Conservation (phyloP, 2,113 vertebrate species). For the Amphiprion ocellaris region DNA sequence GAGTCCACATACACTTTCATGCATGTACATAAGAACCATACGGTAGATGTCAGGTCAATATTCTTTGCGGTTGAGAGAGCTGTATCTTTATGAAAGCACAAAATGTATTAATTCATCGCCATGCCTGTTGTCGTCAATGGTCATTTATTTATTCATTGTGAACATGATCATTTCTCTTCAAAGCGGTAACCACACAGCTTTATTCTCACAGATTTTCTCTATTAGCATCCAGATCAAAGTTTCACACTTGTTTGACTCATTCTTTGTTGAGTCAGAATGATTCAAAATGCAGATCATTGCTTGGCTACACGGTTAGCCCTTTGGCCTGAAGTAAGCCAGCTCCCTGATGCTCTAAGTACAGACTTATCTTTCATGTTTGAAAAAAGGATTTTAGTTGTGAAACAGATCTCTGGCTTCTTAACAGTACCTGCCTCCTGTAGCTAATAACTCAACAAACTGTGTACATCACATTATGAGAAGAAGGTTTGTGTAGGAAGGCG, state of each 20-base stretch:
- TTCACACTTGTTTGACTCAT: constrained; percentile 38
- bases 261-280: constrained; percentile 41
- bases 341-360: not conserved
- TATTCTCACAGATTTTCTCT: constrained; percentile 6
- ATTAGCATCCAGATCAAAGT: constrained; percentile 14
- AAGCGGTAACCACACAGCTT: not conserved
- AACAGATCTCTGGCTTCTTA: not conserved
- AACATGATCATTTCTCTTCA: not conserved
- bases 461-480: not conserved
- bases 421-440: not conserved
- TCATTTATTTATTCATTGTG: constrained; percentile 18
- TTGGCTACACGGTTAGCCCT: constrained; percentile 6
- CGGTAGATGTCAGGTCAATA: too few relatives aligned
- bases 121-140: not conserved
- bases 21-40: too few relatives aligned
- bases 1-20: too few relatives aligned
- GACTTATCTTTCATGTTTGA: not conserved
- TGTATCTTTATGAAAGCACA: not conserved
- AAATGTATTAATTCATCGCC: not conserved
- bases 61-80: too few relatives aligned
- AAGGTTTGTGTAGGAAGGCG: not conserved
- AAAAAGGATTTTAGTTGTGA: not conserved
- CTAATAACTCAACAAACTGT: not conserved
- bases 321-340: not conserved
- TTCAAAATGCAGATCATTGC: constrained; percentile 16